A percentile compares a stretch with the other conserved stretches of the same genome.
These are phyloP conservation scores for Butorides virescens DNA, from an alignment of 2,113 vertebrate genomes.

Conservation along the genomic window DNA sequence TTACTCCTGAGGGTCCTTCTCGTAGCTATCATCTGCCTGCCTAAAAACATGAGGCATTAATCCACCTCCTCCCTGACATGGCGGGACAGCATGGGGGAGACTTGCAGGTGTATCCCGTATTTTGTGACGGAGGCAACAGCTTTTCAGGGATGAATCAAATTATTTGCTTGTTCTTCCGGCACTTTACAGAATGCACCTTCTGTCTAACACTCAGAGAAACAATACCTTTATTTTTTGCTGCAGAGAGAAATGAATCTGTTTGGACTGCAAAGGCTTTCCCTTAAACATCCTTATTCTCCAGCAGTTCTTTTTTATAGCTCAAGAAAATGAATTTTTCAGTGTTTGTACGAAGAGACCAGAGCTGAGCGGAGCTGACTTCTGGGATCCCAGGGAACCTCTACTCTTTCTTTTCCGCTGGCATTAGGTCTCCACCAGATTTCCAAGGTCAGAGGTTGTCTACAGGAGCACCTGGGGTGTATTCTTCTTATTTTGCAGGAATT, in stretches of 20 bases:
- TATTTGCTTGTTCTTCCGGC: neutral
- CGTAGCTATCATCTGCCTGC: accelerated
- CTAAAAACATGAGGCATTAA: accelerated
- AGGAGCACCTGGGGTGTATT: neutral
- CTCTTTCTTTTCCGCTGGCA: neutral
- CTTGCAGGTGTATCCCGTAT: accelerated
- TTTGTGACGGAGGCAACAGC: neutral
- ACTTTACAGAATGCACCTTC: neutral
- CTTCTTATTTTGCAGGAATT: neutral
- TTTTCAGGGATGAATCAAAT: neutral
- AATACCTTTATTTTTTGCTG: neutral
- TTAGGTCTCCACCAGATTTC: neutral
- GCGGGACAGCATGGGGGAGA: neutral
- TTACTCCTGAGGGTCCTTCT: neutral
- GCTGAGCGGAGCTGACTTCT: neutral
- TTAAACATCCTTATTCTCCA: neutral
- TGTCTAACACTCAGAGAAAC: neutral
- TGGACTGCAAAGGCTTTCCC: neutral
- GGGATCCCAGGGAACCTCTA: neutral
- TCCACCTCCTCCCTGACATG: neutral
- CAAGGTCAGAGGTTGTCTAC: neutral
- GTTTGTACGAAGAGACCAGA: accelerated
- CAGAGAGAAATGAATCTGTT: neutral
- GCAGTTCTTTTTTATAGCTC: neutral
- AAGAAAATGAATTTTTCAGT: neutral